A percentile compares a stretch with the other conserved stretches of the same genome.
phyloP scores from a whole-genome alignment of 2,113 vertebrate species.

The Burhinus oedicnemus region DNA sequence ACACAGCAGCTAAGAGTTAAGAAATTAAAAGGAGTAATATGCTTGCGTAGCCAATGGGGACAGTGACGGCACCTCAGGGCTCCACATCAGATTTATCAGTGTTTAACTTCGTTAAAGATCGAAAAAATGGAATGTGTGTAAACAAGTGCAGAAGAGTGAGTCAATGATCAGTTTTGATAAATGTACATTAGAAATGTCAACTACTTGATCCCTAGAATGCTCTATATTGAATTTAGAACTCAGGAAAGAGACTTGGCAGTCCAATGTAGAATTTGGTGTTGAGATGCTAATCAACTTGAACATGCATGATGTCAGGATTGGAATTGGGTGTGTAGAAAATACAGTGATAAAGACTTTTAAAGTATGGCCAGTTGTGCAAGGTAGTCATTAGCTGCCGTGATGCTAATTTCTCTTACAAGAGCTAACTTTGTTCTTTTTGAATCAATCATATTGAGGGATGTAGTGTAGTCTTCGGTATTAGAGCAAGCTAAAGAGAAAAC shows the following conservation, averaged over 20 bases:
- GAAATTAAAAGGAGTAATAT: not conserved
- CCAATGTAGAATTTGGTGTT: not conserved
- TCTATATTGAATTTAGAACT: not conserved
- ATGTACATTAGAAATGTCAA: not conserved
- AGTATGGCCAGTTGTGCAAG: not conserved
- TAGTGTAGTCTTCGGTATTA: not conserved
- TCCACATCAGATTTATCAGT: not conserved
- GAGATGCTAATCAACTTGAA: not conserved
- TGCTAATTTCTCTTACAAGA: not conserved
- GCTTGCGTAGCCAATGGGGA: not conserved
- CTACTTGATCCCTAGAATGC: not conserved
- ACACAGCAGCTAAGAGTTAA: not conserved
- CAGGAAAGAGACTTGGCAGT: not conserved
- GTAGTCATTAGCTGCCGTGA: not conserved
- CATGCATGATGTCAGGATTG: not conserved
- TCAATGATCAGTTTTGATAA: not conserved
- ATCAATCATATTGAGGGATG: not conserved
- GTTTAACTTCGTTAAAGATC: not conserved
- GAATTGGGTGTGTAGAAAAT: not conserved
- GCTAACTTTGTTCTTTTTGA: not conserved
- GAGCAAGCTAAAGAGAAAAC: not conserved
- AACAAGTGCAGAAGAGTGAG: not conserved
- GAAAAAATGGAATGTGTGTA: not conserved
- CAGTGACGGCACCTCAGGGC: not conserved
- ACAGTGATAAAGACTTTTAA: not conserved